Conservation (phyloP, 2,797 vertebrate genomes). For the Schizopygopsis pylzovi region DNA sequence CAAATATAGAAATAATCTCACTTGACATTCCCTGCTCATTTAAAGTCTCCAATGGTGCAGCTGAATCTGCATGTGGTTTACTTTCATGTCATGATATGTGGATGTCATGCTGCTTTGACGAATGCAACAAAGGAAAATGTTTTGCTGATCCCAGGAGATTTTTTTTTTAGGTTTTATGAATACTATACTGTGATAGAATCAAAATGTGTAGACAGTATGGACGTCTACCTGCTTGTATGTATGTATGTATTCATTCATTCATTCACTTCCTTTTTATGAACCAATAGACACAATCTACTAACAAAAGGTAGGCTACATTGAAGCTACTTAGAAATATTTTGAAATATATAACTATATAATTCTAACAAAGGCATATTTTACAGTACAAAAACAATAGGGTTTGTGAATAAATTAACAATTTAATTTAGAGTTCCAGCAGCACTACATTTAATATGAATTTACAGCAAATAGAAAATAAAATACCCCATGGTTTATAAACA, state of each 20-base stretch:
- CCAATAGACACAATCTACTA: background rate
- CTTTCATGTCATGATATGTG: slow-evolving; percentile 32
- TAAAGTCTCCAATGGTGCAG: slow-evolving; percentile 17
- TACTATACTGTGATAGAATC: background rate
- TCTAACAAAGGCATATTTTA: background rate
- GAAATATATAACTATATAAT: background rate
- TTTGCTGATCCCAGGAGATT: background rate
- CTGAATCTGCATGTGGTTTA: slow-evolving; percentile 40
- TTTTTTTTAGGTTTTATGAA: background rate
- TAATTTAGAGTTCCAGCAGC: background rate
- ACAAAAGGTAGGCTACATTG: background rate
- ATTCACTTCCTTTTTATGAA: background rate
- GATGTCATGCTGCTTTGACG: slow-evolving; percentile 5
- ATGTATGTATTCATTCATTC: background rate
- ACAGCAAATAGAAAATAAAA: background rate
- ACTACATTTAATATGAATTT: background rate
- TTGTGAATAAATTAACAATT: background rate
- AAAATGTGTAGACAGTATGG: background rate
- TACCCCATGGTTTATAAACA: background rate
- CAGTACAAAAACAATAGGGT: background rate
- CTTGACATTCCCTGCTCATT: slow-evolving; percentile 32
- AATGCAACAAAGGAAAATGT: background rate
- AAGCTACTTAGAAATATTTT: background rate
- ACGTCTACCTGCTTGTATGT: background rate
- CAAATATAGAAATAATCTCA: slow-evolving; percentile 48